Conservation (phyloP, 2,797 vertebrate species). For the Glyptemys insculpta region DNA sequence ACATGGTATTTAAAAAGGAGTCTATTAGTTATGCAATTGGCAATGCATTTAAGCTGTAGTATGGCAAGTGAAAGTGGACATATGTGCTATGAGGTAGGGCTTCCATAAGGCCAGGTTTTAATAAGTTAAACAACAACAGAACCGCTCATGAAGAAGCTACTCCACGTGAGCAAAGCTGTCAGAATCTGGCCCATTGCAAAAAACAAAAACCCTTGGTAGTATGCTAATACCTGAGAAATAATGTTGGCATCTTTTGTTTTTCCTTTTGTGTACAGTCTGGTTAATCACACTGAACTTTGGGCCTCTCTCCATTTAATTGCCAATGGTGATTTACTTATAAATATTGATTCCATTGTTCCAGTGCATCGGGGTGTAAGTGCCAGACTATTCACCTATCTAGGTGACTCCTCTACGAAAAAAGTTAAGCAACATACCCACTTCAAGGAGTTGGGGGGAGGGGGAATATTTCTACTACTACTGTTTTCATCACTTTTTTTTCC, state of each 20-base stretch:
- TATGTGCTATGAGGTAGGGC: not conserved
- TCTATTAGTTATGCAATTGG: not conserved
- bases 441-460: not conserved
- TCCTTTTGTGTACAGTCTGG: not conserved
- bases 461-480: not conserved
- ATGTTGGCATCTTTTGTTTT: not conserved
- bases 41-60: not conserved
- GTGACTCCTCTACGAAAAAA: not conserved
- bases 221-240: not conserved
- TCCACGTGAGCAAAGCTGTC: not conserved
- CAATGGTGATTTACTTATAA: constrained; percentile 49
- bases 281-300: constrained; percentile 45
- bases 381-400: not conserved
- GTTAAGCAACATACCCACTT: not conserved
- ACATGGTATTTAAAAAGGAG: not conserved
- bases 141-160: not conserved
- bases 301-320: constrained; percentile 32
- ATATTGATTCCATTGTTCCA: constrained; percentile 40
- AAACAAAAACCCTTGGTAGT: not conserved
- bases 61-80: not conserved
- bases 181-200: not conserved
- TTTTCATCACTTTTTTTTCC: constrained; percentile 8
- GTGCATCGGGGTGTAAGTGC: constrained; percentile 54
- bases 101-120: not conserved
- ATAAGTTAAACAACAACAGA: not conserved